Evolutionary conservation across 35 echinoderm and acorn worm species (phyloP).

Genomic region (Apostichopus californicus): DNA sequence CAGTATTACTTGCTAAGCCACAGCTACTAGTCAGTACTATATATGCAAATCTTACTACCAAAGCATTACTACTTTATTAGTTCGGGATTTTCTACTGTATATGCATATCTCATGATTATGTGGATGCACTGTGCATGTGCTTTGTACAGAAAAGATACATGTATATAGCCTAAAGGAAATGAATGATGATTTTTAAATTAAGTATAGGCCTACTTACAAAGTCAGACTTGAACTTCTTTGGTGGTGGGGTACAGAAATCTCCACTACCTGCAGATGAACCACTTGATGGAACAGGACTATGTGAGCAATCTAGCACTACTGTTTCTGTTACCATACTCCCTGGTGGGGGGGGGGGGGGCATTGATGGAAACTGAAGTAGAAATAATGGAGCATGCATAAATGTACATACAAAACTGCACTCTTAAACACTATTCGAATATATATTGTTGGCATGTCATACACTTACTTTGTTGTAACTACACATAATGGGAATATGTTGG

Average conservation of each 20-base stretch:
- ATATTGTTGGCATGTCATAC: too few relatives aligned
- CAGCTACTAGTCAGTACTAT: too few relatives aligned
- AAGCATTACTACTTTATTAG: neutral
- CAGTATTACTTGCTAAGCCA: too few relatives aligned
- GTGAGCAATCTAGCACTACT: too few relatives aligned
- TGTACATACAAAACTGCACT: too few relatives aligned
- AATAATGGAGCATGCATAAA: too few relatives aligned
- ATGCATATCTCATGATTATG: neutral
- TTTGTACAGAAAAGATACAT: neutral
- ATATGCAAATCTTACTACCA: neutral
- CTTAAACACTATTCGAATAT: too few relatives aligned
- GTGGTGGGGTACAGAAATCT: neutral
- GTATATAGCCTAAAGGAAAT: neutral
- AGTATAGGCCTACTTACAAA: neutral
- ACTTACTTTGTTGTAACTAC: too few relatives aligned
- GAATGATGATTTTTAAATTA: neutral
- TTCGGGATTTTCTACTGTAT: neutral
- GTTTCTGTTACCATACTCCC: too few relatives aligned
- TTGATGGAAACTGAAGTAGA: too few relatives aligned
- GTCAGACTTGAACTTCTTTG: conserved; percentile 23
- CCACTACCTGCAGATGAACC: neutral
- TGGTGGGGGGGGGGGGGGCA: too few relatives aligned
- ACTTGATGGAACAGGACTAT: neutral
- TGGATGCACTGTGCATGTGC: neutral
- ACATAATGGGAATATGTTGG: too few relatives aligned